phyloP scores from a whole-genome alignment of 2,888 invertebrate genomes.

The Scaptomyza reducta region DNA sequence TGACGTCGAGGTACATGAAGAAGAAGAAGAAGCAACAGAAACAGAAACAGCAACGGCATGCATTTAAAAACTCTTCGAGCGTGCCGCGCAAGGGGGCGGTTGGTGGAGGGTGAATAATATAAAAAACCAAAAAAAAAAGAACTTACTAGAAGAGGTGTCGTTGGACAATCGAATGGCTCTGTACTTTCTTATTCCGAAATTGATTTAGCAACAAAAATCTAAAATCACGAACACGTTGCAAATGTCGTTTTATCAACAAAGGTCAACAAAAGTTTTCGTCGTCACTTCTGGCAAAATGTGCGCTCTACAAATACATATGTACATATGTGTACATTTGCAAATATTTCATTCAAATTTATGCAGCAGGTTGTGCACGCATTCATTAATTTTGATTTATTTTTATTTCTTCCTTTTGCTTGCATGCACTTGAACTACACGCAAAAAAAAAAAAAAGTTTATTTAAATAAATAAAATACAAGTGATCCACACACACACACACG shows the following conservation, averaged over 20 bases:
- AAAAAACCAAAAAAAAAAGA: constrained; percentile 1
- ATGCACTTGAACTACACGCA: constrained; percentile 69
- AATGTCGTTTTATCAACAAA: constrained; percentile 50
- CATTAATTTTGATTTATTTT: constrained; percentile 26
- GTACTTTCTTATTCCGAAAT: not conserved
- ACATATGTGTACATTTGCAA: not conserved
- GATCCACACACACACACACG: constrained; percentile 41
- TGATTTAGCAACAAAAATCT: not conserved
- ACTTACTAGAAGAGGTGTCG: not conserved
- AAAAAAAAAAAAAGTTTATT: constrained; percentile 59
- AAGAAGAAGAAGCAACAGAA: constrained; percentile 33
- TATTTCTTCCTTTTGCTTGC: constrained; percentile 13
- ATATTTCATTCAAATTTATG: constrained; percentile 17
- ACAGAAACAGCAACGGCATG: constrained; percentile 52
- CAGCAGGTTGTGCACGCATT: constrained; percentile 15
- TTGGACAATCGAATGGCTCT: constrained; percentile 3
- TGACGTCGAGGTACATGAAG: constrained; percentile 58
- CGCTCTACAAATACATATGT: too few relatives aligned
- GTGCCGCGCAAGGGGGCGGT: constrained; percentile 4
- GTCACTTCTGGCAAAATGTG: constrained; percentile 15
- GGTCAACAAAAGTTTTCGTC: constrained; percentile 39
- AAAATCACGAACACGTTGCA: constrained; percentile 4
- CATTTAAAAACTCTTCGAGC: constrained; percentile 33
- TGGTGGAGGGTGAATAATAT: not conserved
- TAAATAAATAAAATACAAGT: constrained; percentile 76